Evolutionary conservation across 2,113 vertebrate species (phyloP).

Genomic region (Ochotona princeps): DNA sequence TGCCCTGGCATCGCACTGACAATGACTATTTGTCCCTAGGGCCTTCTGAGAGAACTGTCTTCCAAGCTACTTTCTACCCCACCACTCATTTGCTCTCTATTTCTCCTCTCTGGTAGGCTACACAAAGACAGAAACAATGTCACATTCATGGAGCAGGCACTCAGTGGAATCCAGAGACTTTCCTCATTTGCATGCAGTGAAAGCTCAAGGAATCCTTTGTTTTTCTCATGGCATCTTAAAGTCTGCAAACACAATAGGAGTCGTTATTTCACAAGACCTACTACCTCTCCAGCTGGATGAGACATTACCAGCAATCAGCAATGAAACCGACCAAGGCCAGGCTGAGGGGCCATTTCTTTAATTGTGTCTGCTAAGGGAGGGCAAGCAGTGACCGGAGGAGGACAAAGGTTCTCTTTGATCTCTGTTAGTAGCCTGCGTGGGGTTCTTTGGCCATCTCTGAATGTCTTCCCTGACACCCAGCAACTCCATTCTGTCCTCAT

Average conservation of each 20-base stretch:
- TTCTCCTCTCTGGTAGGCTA: conserved; percentile 27
- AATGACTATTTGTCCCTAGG: conserved; percentile 1
- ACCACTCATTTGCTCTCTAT: neutral
- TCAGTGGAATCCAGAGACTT: conserved; percentile 19
- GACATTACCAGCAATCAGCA: neutral
- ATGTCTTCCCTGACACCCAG: neutral
- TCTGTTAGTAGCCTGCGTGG: neutral
- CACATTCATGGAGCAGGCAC: conserved; percentile 14
- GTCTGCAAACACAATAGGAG: conserved; percentile 24
- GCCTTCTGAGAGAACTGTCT: conserved; percentile 29
- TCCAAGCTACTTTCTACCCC: neutral
- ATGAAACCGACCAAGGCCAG: neutral
- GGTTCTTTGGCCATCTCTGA: neutral
- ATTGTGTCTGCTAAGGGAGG: neutral
- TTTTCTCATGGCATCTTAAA: conserved; percentile 34
- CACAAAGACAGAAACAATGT: conserved; percentile 42
- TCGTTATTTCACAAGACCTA: neutral
- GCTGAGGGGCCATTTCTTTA: neutral
- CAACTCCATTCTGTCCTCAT: conserved; percentile 18
- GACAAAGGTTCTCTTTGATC: conserved; percentile 36
- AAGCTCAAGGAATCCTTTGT: conserved; percentile 22
- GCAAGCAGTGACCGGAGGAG: neutral
- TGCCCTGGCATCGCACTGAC: neutral
- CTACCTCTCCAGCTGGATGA: conserved; percentile 7
- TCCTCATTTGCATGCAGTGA: conserved; percentile 47